These are phyloP conservation scores for Busseola fusca DNA, from an alignment of 2,888 invertebrate genomes.

Conservation along the genomic window DNA sequence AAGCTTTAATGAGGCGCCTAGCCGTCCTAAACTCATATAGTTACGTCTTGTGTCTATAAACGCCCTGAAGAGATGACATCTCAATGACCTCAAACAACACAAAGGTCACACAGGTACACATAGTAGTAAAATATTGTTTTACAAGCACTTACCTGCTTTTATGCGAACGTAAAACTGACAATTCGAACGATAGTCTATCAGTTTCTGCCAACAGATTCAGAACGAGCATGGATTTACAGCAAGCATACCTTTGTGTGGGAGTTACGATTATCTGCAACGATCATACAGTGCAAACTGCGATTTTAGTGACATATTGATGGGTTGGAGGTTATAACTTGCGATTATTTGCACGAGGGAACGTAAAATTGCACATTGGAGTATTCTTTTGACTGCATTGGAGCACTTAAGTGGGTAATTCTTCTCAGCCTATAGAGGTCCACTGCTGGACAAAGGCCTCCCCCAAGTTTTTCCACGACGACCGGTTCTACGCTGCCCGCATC, in stretches of 20 bases:
- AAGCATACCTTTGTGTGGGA: constrained; percentile 12
- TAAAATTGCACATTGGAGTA: not conserved
- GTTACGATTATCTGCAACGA: constrained; percentile 19
- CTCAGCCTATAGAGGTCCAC: too few relatives aligned
- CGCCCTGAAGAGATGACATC: not conserved
- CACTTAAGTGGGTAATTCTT: too few relatives aligned
- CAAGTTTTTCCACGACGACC: too few relatives aligned
- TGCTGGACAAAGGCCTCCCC: too few relatives aligned
- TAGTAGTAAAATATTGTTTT: constrained; percentile 36
- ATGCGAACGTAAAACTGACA: constrained; percentile 42
- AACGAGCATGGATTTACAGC: constrained; percentile 21
- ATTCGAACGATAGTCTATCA: constrained; percentile 19
- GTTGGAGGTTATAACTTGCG: constrained; percentile 1
- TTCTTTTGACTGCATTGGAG: not conserved
- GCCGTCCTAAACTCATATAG: too few relatives aligned
- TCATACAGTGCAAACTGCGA: constrained; percentile 23
- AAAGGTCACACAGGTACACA: constrained; percentile 15
- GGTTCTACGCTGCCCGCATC: too few relatives aligned
- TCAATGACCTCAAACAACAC: not conserved
- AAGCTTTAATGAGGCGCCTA: too few relatives aligned
- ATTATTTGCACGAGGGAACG: not conserved
- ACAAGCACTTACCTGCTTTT: constrained; percentile 37
- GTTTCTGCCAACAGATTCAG: constrained; percentile 25
- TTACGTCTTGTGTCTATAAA: not conserved
- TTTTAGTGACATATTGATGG: constrained; percentile 27